Evolutionary conservation across 2,797 vertebrate genomes (phyloP), one percentile per base, ranked within the genome.

Genomic region (Sphenodon punctatus): DNA sequence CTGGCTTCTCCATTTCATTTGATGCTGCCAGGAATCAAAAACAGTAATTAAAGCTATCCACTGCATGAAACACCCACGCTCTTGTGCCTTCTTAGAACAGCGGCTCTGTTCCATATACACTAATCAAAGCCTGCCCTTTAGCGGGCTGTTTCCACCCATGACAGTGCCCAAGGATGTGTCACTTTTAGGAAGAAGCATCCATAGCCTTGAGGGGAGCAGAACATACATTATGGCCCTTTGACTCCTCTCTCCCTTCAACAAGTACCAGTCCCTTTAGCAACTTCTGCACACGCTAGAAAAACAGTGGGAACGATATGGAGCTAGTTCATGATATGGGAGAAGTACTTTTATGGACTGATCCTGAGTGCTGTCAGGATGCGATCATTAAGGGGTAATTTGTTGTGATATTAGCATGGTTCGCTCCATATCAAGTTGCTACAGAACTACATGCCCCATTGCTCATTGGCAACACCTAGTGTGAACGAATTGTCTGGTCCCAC

Each of bases 21-120:
- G 67, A 0, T 38, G 60, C 46, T 91, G 91, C 84, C 92, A 92
- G 75, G 68, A 92, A 85, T 79, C 59, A 75, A 78, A 79, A 88
- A 63, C 75, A 4, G 17, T 90, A 85, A 93, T 90, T 87, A 91
- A 85, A 88, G 85, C 75, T 86, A 86, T 43, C 60, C 36, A 0
- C n/a, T 60, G 73, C 88, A 82, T 67, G 72, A 45, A 90, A 85
- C 49, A 76, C 36, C 30, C 78, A 25, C 0, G 0, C 11, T 59
- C 67, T 63, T 74, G 61, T 5, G 30, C 64, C 67, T 88, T 78
- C 82, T 49, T 10, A 49, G 53, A 65, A 59, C 55, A 34, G 30
- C 13, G 19, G 34, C 55, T 85, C 19, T 83, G 78, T 82, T 84
- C 70, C 56, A 30, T 67, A 48, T 43, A 45, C 76, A 75, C 55